These are phyloP conservation scores for Uria aalge DNA, from an alignment of 2,113 vertebrate species.

Conservation along the genomic window DNA sequence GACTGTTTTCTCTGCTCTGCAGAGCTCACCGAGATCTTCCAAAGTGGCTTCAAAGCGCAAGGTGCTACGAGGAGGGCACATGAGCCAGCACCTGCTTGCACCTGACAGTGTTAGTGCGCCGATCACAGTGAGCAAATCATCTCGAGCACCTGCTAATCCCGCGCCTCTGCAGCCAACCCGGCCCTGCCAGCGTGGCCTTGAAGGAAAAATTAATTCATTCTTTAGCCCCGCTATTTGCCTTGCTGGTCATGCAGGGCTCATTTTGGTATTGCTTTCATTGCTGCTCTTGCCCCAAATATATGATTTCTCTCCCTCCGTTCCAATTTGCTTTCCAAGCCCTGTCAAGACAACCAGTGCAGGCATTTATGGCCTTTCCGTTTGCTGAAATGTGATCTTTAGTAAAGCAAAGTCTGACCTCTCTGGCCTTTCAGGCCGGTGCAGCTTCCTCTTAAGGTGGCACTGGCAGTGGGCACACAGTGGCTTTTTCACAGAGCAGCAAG, in stretches of 20 bases:
- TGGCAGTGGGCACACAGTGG: background rate
- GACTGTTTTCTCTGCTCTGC: background rate
- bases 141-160: background rate
- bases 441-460: background rate
- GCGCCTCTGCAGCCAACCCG: accelerated
- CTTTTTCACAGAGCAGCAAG: background rate
- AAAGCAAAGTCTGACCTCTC: background rate
- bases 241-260: background rate
- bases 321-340: background rate
- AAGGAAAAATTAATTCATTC: background rate
- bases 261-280: background rate
- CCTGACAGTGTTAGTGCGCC: accelerated
- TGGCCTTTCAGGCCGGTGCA: background rate
- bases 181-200: background rate
- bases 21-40: background rate
- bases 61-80: accelerated
- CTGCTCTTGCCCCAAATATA: background rate
- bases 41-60: background rate
- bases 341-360: background rate
- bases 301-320: background rate
- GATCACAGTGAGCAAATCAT: accelerated
- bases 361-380: background rate
- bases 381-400: background rate
- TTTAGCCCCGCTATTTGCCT: background rate
- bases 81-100: background rate